Percentiles rank a stretch among this genome's conserved stretches.
These are phyloP conservation scores for Anoncus sp. DNA, from an alignment of 2,888 invertebrate species.

Conservation along the genomic window DNA sequence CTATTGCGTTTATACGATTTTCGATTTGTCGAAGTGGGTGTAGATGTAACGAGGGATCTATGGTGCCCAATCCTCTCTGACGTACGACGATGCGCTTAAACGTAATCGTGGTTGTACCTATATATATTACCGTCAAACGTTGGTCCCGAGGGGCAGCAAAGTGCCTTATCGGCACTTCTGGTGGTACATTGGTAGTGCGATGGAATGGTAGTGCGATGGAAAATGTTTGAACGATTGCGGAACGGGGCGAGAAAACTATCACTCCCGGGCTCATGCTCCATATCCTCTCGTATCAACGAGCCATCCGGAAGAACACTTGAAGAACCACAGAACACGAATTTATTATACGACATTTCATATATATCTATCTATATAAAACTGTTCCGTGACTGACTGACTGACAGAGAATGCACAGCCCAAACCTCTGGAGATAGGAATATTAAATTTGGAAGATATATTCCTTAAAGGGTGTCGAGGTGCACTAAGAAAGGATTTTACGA, in stretches of 20 bases:
- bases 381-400: too few relatives aligned
- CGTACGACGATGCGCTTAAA: constrained; percentile 1
- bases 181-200: background rate
- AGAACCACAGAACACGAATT: constrained; percentile 8
- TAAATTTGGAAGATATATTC: too few relatives aligned
- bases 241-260: background rate
- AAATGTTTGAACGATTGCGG: constrained; percentile 33
- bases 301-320: background rate
- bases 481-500: too few relatives aligned
- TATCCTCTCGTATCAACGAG: constrained; percentile 6
- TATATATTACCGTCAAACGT: background rate
- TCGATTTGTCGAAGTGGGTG: constrained; percentile 22
- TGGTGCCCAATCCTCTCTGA: background rate
- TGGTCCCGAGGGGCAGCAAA: background rate
- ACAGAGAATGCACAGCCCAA: too few relatives aligned
- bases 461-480: too few relatives aligned
- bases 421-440: too few relatives aligned
- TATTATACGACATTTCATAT: background rate
- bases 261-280: background rate
- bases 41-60: background rate
- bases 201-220: background rate
- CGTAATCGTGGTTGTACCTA: constrained; percentile 7
- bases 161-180: background rate
- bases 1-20: background rate
- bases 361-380: too few relatives aligned